Percentiles rank a stretch among this genome's conserved stretches.
phyloP scores from a whole-genome alignment of 2,797 vertebrate genomes.

The Knipowitschia caucasica region DNA sequence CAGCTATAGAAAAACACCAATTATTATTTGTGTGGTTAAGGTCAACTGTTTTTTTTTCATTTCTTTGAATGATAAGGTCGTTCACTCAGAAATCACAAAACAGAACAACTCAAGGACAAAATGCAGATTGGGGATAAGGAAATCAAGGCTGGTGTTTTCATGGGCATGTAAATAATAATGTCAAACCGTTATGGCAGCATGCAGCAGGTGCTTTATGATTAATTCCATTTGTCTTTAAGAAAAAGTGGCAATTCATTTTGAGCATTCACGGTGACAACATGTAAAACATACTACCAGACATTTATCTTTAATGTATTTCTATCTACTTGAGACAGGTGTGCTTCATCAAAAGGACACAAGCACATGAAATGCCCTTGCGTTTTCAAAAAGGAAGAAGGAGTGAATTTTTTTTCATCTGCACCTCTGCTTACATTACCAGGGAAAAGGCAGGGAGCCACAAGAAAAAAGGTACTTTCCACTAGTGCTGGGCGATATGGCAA shows the following conservation, averaged over 20 bases:
- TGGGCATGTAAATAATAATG: neutral
- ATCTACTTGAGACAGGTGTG: conserved; percentile 7
- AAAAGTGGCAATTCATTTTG: conserved; percentile 35
- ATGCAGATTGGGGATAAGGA: conserved; percentile 28
- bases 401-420: too few species aligned
- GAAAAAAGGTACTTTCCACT: too few species aligned
- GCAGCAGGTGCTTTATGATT: conserved; percentile 27
- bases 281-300: conserved; percentile 25
- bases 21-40: conserved; percentile 48
- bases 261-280: conserved; percentile 28
- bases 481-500: too few species aligned
- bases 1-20: conserved; percentile 51
- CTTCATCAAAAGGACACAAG: too few species aligned
- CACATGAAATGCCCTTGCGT: too few species aligned
- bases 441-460: neutral
- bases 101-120: conserved; percentile 55
- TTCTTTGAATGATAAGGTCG: conserved; percentile 50
- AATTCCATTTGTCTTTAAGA: conserved; percentile 23
- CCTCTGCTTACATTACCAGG: too few species aligned
- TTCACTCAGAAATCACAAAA: conserved; percentile 56
- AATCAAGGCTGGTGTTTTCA: conserved; percentile 4
- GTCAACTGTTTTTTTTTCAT: conserved; percentile 45
- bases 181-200: conserved; percentile 1
- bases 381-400: too few species aligned
- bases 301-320: conserved; percentile 26